A percentile compares a stretch with the other conserved stretches of the same genome.
Conservation (phyloP, 2,888 invertebrate species). For the Cataglyphis altisquamis region DNA sequence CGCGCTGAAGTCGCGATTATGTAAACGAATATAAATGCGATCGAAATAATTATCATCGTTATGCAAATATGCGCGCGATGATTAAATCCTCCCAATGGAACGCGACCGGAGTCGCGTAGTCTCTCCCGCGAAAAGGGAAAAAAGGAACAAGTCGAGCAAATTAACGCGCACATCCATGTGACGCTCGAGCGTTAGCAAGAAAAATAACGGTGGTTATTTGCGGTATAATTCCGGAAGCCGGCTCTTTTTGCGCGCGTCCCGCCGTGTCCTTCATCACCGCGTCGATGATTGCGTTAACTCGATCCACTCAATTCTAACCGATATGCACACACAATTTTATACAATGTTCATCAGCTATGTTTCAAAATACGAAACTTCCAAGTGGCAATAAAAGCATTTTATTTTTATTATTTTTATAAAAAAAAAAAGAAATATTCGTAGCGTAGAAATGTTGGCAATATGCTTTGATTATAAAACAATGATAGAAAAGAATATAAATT, state of each 20-base stretch:
- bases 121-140: not conserved
- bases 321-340: not conserved
- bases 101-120: constrained; percentile 12
- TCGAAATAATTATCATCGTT: constrained; percentile 47
- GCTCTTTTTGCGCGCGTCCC: constrained; percentile 44
- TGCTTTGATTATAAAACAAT: not conserved
- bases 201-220: constrained; percentile 58
- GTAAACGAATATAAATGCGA: constrained; percentile 32
- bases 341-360: constrained; percentile 5
- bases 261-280: constrained; percentile 45
- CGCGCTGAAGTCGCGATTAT: not conserved
- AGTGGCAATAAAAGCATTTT: not conserved
- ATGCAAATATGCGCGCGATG: constrained; percentile 38
- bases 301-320: constrained; percentile 31
- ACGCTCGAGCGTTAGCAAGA: constrained; percentile 44
- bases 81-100: constrained; percentile 34
- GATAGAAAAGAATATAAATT: not conserved
- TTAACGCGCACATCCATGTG: constrained; percentile 48
- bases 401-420: not conserved
- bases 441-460: not conserved
- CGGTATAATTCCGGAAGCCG: constrained; percentile 55
- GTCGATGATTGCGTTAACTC: constrained; percentile 47
- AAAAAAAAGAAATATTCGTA: not conserved
- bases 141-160: constrained; percentile 34
- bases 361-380: not conserved